These are phyloP conservation scores for Diadegma fenestrale DNA, from an alignment of 2,888 invertebrate genomes.

Conservation along the genomic window DNA sequence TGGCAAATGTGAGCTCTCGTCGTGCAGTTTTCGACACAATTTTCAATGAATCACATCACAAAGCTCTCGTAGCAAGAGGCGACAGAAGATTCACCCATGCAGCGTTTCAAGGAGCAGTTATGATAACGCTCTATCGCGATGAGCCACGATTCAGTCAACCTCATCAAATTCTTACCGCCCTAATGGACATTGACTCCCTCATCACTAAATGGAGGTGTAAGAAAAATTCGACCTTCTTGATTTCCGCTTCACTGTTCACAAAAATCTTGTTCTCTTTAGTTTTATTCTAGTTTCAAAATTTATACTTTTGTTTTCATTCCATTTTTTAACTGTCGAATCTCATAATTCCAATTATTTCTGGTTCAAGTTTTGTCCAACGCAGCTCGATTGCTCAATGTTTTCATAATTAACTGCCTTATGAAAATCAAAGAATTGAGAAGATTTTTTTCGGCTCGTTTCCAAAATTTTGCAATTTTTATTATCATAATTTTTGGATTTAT, in stretches of 20 bases:
- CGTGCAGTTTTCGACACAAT: slow-evolving; percentile 95
- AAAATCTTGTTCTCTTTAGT: background rate
- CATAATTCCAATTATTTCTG: background rate
- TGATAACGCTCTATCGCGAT: slow-evolving; percentile 98
- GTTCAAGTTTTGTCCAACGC: background rate
- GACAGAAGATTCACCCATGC: slow-evolving; percentile 95
- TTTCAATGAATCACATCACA: slow-evolving; percentile 94
- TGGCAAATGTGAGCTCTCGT: slow-evolving; percentile 92
- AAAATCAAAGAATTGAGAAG: too few relatives aligned
- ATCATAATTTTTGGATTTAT: too few relatives aligned
- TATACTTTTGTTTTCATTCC: background rate
- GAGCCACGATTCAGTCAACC: slow-evolving; percentile 99
- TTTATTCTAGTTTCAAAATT: background rate
- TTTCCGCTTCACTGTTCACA: background rate
- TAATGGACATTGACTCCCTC: slow-evolving; percentile 99
- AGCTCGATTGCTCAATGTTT: too few relatives aligned
- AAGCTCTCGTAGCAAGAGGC: slow-evolving; percentile 93
- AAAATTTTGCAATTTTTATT: background rate
- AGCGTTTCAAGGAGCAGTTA: slow-evolving; percentile 98
- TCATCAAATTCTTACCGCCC: slow-evolving; percentile 95
- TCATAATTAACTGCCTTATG: too few relatives aligned
- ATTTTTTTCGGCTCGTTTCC: too few relatives aligned
- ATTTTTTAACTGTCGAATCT: background rate
- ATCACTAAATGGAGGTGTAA: slow-evolving; percentile 99
- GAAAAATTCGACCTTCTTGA: slow-evolving; percentile 76